Base-by-base conservation (phyloP, 2,113 vertebrate species). In the Sylvietta virens region DNA sequence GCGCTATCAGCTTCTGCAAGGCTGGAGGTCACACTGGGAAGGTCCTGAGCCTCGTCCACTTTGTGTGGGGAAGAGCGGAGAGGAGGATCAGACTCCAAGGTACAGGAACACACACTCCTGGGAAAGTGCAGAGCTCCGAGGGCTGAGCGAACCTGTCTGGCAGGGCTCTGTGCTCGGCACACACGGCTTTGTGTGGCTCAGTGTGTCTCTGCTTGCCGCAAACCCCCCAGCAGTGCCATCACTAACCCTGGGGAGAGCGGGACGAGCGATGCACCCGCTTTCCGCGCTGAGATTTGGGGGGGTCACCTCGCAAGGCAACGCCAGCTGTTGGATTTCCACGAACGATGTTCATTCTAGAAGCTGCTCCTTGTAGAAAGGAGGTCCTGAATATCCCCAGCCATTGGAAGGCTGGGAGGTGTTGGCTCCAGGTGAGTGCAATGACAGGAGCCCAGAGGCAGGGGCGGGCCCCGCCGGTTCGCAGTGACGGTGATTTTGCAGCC, bases 231-330 rank as follows among this genome's bases (percentile, higher is more conserved):
- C 31, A 10, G 21, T 7, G 15, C 1, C 4, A 37, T 8, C 65
- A 51, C 33, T 19, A 14, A 7, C 30, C 26, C 27, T 7, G 1
- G 1, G 4, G 19, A 85, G 30, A 37, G 20, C 0, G 0, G 26
- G 9, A 7, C 57, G 53, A 71, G 35, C 4, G 4, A 28, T 23
- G 30, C 28, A 15, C 31, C 17, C 2, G 0, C 51, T 48, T 71
- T 26, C 62, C 50, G 70, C n/a, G 11, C 2, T 19, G 48, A 48
- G 48, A 40, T 64, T 21, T 65, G 40, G 42, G 35, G 35, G n/a
- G 20, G 22, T 74, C 0, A 0, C 37, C 47, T 69, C 58, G 58
- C 45, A 70, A 84, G 72, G 30, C 64, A 47, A n/a, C 0, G 0
- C 22, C 22, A 40, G 33, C 40, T 76, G 54, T 37, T 60, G 81